A percentile compares a stretch with the other conserved stretches of the same genome.
Conservation (phyloP, 37 sponge, comb jelly and placozoan genomes). For the Ianthella basta region DNA sequence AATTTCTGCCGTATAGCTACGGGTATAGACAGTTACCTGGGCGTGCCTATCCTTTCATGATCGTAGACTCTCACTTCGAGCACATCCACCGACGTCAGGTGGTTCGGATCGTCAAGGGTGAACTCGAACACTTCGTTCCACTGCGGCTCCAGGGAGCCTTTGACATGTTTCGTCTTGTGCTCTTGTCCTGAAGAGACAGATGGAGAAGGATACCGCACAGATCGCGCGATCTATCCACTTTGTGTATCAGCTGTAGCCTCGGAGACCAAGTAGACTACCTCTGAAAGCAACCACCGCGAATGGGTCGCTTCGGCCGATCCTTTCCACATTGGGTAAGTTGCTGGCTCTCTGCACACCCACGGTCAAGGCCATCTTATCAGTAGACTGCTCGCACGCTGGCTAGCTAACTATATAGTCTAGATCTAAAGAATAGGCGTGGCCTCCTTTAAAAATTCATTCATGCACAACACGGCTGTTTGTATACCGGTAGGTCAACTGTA, state of each 20-base stretch:
- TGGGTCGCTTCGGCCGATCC: conserved; percentile 92
- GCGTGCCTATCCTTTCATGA: conserved; percentile 67
- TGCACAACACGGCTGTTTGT: too few relatives aligned
- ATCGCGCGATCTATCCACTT: background rate
- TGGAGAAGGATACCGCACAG: background rate
- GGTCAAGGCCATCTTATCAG: conserved; percentile 67
- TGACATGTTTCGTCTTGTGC: conserved; percentile 84
- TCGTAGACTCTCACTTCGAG: conserved; percentile 81
- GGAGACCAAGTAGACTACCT: too few relatives aligned
- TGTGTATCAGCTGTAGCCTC: too few relatives aligned
- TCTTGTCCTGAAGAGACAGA: conserved; percentile 56
- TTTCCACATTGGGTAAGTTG: conserved; percentile 90
- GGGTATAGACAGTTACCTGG: too few relatives aligned
- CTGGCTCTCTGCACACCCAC: conserved; percentile 82
- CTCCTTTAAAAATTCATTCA: too few relatives aligned
- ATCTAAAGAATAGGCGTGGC: too few relatives aligned
- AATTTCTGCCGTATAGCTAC: too few relatives aligned
- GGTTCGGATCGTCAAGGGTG: conserved; percentile 5
- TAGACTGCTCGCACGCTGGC: too few relatives aligned
- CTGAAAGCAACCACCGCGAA: conserved; percentile 71
- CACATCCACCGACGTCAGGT: conserved; percentile 44
- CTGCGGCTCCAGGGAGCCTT: conserved; percentile 90
- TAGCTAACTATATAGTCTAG: too few relatives aligned
- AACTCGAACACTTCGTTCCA: conserved; percentile 80
- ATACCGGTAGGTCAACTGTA: too few relatives aligned